phyloP scores from a whole-genome alignment of 1,140 invertebrate genomes.

The Zaprionus camerounensis region DNA sequence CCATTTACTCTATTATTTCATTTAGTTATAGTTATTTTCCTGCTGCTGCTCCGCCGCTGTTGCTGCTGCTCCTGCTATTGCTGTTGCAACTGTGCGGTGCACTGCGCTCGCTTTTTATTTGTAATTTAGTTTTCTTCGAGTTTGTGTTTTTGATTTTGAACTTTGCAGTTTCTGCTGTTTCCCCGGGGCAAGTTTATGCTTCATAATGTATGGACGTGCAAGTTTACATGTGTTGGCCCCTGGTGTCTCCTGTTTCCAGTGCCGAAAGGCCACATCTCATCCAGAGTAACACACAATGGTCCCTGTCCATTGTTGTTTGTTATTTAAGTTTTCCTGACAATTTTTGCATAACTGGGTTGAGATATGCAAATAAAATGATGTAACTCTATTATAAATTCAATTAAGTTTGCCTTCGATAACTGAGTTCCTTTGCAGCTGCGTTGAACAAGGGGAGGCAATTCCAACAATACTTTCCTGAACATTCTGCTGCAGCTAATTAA shows the following conservation, averaged over 20 bases:
- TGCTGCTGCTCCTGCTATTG: conserved; percentile 16
- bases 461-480: background rate
- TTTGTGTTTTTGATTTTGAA: conserved; percentile 81
- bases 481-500: conserved; percentile 55
- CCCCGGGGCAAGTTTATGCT: conserved; percentile 63
- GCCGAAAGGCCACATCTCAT: background rate
- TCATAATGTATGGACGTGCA: conserved; percentile 60
- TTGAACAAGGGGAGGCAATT: background rate
- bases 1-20: conserved; percentile 79
- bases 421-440: background rate
- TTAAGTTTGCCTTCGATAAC: background rate
- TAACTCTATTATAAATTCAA: background rate
- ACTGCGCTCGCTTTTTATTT: conserved; percentile 34
- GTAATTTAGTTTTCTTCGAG: conserved; percentile 76
- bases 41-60: conserved; percentile 8
- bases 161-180: conserved; percentile 56
- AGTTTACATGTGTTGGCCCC: conserved; percentile 36
- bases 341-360: conserved; percentile 1
- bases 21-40: conserved; percentile 64
- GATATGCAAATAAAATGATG: conserved; percentile 2
- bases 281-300: background rate
- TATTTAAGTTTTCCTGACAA: conserved; percentile 19
- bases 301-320: background rate
- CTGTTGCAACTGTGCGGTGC: conserved; percentile 42
- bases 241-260: background rate